A percentile compares a stretch with the other conserved stretches of the same genome.
These are phyloP conservation scores for Cossypha niveicapilla DNA, from an alignment of 2,797 vertebrate species.

Conservation along the genomic window DNA sequence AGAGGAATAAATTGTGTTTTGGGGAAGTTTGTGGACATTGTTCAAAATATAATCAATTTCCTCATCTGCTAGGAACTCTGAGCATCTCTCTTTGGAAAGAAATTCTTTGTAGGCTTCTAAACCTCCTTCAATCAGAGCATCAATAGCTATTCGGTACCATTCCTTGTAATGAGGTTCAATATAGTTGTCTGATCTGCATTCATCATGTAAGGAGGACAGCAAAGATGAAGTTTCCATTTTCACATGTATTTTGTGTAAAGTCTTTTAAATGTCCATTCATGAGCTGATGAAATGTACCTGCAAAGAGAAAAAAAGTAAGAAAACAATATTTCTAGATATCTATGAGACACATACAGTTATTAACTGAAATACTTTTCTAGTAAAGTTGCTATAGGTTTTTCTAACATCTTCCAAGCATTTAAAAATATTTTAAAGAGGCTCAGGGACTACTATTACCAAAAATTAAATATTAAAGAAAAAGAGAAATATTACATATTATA, in stretches of 20 bases:
- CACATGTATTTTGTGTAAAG: background rate
- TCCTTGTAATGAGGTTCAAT: slow-evolving; percentile 95
- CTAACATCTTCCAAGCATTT: background rate
- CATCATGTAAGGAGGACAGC: slow-evolving; percentile 87
- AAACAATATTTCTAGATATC: background rate
- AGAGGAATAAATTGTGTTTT: slow-evolving; percentile 52
- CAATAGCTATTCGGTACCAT: slow-evolving; percentile 89
- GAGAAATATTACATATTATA: background rate
- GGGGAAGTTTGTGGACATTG: slow-evolving; percentile 75
- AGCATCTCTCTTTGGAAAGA: slow-evolving; percentile 83
- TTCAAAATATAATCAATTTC: slow-evolving; percentile 87
- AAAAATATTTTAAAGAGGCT: background rate
- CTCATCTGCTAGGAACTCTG: slow-evolving; percentile 87
- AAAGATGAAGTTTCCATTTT: slow-evolving; percentile 87
- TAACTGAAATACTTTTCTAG: background rate
- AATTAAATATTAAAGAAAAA: background rate
- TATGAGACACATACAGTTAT: accelerated
- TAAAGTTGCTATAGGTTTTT: background rate
- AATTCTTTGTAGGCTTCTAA: slow-evolving; percentile 85
- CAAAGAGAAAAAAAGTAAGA: slow-evolving; percentile 19
- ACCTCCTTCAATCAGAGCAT: slow-evolving; percentile 82
- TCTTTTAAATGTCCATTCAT: slow-evolving; percentile 65
- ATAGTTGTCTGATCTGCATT: slow-evolving; percentile 83
- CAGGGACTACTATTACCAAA: background rate
- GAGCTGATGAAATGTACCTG: slow-evolving; percentile 42